These are phyloP conservation scores for Stenurella melanura DNA, from an alignment of 2,888 invertebrate species.

Conservation along the genomic window DNA sequence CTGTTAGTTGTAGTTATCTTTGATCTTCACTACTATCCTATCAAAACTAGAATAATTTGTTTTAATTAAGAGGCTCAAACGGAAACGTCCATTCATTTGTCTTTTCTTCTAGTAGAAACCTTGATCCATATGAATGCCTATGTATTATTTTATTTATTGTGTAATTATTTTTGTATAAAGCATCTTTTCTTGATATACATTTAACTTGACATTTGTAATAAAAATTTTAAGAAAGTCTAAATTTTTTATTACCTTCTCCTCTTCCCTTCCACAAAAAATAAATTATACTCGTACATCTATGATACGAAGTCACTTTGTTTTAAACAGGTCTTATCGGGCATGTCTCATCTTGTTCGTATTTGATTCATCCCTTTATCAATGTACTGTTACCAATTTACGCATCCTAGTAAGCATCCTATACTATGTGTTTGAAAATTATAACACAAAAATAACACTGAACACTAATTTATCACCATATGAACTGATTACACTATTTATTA, in stretches of 20 bases:
- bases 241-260: not conserved
- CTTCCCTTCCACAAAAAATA: not conserved
- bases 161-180: constrained; percentile 41
- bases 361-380: too few relatives aligned
- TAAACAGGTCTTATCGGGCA: too few relatives aligned
- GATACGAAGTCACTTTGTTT: too few relatives aligned
- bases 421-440: too few relatives aligned
- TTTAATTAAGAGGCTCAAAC: constrained; percentile 24
- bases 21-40: not conserved
- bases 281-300: not conserved
- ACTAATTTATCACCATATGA: too few relatives aligned
- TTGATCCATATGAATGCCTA: constrained; percentile 12
- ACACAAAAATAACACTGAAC: too few relatives aligned
- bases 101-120: constrained; percentile 19
- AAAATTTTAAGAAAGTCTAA: not conserved
- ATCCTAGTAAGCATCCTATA: too few relatives aligned
- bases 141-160: constrained; percentile 32
- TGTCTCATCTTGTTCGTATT: too few relatives aligned
- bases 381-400: too few relatives aligned
- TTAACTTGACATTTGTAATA: constrained; percentile 37
- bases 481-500: too few relatives aligned
- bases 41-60: not conserved
- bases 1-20: not conserved
- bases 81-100: constrained; percentile 21
- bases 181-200: constrained; percentile 32